phyloP scores from a whole-genome alignment of 2,113 vertebrate genomes.

The Corythaixoides concolor region DNA sequence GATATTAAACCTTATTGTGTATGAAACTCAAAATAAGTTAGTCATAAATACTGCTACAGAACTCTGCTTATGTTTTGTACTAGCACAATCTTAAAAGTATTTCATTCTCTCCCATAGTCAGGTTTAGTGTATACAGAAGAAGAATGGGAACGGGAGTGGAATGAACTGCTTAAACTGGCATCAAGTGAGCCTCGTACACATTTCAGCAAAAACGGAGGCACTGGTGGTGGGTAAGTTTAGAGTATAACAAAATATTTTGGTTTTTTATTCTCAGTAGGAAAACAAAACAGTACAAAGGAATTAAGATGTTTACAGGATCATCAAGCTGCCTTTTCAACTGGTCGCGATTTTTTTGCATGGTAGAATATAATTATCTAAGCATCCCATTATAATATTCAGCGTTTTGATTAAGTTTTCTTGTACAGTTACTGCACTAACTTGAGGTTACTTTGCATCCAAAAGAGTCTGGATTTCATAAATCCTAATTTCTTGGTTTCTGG shows the following conservation, averaged over 20 bases:
- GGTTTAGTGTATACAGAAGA: conserved; percentile 96
- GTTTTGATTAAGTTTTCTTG: neutral
- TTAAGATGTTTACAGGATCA: neutral
- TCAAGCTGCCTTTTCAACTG: neutral
- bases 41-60: fast-evolving
- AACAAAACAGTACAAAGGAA: neutral
- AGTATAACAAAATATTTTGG: fast-evolving
- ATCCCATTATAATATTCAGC: neutral
- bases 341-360: neutral
- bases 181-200: conserved; percentile 96
- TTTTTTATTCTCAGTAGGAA: neutral
- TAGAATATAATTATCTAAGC: neutral
- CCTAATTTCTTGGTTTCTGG: neutral
- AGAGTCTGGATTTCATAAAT: neutral
- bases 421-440: neutral
- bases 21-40: neutral
- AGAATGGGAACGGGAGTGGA: conserved; percentile 98
- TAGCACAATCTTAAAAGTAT: neutral
- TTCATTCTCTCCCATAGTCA: conserved; percentile 77
- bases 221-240: conserved; percentile 86
- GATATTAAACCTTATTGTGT: fast-evolving
- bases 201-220: conserved; percentile 91
- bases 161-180: conserved; percentile 94
- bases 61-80: neutral
- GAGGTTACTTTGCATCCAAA: neutral